Conservation (phyloP, 2,888 invertebrate genomes). For the Flexamia atlantica region DNA sequence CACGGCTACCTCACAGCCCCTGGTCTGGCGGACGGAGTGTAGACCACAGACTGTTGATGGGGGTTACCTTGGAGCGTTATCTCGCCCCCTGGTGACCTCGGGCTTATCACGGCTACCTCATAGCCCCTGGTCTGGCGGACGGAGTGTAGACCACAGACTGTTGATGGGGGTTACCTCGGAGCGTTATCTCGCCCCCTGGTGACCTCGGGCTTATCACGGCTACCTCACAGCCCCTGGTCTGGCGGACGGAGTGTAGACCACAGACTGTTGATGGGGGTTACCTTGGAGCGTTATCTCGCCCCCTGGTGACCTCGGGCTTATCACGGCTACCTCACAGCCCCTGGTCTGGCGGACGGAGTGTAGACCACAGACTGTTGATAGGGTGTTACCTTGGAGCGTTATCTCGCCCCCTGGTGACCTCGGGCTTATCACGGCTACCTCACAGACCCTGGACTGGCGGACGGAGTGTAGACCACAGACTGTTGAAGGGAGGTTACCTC, state of each 20-base stretch:
- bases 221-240: neutral
- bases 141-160: neutral
- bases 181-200: conserved; percentile 4
- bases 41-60: neutral
- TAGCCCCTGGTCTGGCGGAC: neutral
- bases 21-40: neutral
- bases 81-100: conserved; percentile 1
- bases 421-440: conserved; percentile 1
- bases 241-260: neutral
- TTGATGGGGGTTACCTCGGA: neutral
- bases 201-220: conserved; percentile 10
- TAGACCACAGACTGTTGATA: neutral
- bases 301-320: conserved; percentile 9
- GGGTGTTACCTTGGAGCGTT: neutral
- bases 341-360: neutral
- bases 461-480: too few species aligned
- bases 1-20: conserved; percentile 3
- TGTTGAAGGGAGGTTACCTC: too few species aligned
- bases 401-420: neutral
- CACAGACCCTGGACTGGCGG: too few species aligned
- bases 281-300: conserved; percentile 1
- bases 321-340: neutral
- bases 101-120: conserved; percentile 18
- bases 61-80: neutral
- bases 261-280: neutral